Conservation (phyloP, 2,888 invertebrate genomes). For the Hypolimnas misippus region DNA sequence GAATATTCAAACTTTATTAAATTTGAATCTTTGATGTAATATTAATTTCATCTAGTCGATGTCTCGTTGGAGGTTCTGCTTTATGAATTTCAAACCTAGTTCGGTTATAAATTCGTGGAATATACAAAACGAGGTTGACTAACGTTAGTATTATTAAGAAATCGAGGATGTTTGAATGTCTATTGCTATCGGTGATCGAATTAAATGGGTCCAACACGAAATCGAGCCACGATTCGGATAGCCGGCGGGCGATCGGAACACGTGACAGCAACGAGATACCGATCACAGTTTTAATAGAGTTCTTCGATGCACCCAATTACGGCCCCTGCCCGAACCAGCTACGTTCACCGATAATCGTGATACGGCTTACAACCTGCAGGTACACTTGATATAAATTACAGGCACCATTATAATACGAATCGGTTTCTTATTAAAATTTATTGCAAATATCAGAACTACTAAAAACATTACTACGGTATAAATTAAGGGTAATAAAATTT, state of each 20-base stretch:
- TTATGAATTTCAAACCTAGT: background rate
- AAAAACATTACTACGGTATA: too few relatives aligned
- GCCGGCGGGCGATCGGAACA: constrained; percentile 67
- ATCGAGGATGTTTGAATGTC: constrained; percentile 19
- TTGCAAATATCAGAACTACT: background rate
- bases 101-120: background rate
- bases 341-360: constrained; percentile 39
- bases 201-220: constrained; percentile 43
- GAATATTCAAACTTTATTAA: background rate
- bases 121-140: background rate
- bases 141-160: background rate
- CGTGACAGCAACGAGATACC: constrained; percentile 71
- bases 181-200: constrained; percentile 37
- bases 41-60: background rate
- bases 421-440: background rate
- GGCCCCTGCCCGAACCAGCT: constrained; percentile 48
- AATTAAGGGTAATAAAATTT: too few relatives aligned
- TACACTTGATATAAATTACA: constrained; percentile 20
- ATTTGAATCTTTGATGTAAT: background rate
- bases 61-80: background rate
- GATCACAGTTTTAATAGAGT: constrained; percentile 73
- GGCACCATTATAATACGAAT: constrained; percentile 11
- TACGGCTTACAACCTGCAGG: constrained; percentile 29
- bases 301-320: constrained; percentile 73
- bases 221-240: constrained; percentile 53